Conservation (phyloP, 2,888 invertebrate genomes). For the Koerneria pararmatus region DNA sequence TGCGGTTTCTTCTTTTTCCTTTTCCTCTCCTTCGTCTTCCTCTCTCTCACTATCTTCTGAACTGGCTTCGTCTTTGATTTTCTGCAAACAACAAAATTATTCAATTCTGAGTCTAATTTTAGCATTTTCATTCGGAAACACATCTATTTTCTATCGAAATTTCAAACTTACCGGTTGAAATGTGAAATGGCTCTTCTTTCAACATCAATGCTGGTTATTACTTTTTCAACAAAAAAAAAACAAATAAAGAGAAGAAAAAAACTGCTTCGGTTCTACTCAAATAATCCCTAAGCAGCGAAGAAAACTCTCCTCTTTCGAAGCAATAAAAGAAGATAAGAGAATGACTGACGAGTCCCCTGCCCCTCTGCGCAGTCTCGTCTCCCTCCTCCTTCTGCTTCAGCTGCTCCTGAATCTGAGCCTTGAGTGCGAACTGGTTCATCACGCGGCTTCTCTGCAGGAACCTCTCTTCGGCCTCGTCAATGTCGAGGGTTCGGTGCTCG, state of each 20-base stretch:
- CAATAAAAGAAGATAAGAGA: not conserved
- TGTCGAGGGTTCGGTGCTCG: slow-evolving; percentile 85
- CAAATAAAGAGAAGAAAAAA: no score
- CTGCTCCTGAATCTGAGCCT: slow-evolving; percentile 62
- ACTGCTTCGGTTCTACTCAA: no score
- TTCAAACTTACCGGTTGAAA: no score
- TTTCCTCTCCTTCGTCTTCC: slow-evolving; percentile 38
- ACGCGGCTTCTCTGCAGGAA: slow-evolving; percentile 71
- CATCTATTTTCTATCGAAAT: no score
- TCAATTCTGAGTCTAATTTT: no score
- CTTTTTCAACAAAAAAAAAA: no score
- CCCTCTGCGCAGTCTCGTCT: slow-evolving; percentile 30
- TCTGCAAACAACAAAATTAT: slow-evolving; percentile 35
- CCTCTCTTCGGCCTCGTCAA: slow-evolving; percentile 96
- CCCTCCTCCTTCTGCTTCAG: slow-evolving; percentile 62
- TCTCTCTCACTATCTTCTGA: slow-evolving; percentile 23
- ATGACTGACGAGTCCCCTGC: not conserved
- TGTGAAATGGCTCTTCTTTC: no score
- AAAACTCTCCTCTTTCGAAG: not conserved
- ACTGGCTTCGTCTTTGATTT: slow-evolving; percentile 52
- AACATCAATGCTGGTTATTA: no score
- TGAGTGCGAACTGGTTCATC: slow-evolving; percentile 82
- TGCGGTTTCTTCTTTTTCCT: slow-evolving; percentile 20
- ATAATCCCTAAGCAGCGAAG: no score
- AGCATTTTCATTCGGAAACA: no score